A percentile compares a stretch with the other conserved stretches of the same genome.
Conservation (phyloP, 1,140 invertebrate species). For the Anoplolepis gracilipes region DNA sequence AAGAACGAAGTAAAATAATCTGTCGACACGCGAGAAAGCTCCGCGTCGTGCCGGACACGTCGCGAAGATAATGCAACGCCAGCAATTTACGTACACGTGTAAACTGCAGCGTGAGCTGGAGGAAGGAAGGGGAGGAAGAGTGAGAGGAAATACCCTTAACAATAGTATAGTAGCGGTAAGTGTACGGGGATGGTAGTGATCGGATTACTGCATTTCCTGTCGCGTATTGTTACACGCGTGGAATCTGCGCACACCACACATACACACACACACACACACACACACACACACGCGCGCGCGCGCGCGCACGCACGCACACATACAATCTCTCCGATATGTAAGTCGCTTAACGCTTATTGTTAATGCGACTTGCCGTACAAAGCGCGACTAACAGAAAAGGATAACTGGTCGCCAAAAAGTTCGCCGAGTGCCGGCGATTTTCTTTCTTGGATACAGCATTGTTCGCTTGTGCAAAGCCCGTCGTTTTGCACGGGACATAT, state of each 20-base stretch:
- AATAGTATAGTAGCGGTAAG: conserved; percentile 30
- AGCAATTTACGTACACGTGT: conserved; percentile 49
- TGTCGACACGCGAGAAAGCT: conserved; percentile 34
- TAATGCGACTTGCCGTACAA: conserved; percentile 51
- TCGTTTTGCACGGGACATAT: background rate
- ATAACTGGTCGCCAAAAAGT: conserved; percentile 50
- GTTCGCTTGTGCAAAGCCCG: conserved; percentile 7
- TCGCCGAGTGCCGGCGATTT: background rate
- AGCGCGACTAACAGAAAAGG: conserved; percentile 42
- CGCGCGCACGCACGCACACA: too few species aligned
- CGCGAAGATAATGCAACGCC: conserved; percentile 39
- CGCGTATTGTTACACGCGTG: conserved; percentile 59
- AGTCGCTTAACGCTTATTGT: conserved; percentile 52
- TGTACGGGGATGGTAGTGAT: conserved; percentile 24
- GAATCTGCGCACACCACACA: conserved; percentile 52
- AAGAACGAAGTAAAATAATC: conserved; percentile 37
- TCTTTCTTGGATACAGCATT: conserved; percentile 3
- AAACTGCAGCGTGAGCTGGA: background rate
- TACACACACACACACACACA: too few species aligned
- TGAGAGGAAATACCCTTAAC: conserved; percentile 14
- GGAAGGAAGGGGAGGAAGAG: too few species aligned
- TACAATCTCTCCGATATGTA: conserved; percentile 44
- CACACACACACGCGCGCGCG: too few species aligned
- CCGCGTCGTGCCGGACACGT: conserved; percentile 20
- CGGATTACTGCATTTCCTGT: conserved; percentile 59